Percentiles rank a stretch among this genome's conserved stretches.
phyloP scores from a whole-genome alignment of 2,113 vertebrate genomes.

The Octodon degus region DNA sequence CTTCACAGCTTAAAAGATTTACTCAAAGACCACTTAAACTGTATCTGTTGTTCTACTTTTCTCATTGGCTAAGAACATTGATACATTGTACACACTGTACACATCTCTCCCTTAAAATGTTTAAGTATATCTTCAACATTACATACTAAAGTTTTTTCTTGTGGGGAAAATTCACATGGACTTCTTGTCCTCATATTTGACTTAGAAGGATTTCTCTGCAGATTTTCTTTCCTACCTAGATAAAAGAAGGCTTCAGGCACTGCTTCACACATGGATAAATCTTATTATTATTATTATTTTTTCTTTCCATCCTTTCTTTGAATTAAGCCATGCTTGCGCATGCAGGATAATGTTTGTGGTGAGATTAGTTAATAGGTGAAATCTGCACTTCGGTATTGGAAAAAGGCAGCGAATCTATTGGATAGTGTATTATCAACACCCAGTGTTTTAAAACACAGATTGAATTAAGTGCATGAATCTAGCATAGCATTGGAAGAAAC shows the following conservation, averaged over 20 bases:
- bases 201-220: neutral
- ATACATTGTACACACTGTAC: neutral
- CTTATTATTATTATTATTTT: too few relatives aligned
- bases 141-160: neutral
- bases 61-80: neutral
- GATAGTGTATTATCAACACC: neutral
- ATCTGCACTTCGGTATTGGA: neutral
- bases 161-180: neutral
- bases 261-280: neutral
- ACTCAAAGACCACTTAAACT: neutral
- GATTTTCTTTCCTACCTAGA: neutral
- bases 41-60: conserved; percentile 6
- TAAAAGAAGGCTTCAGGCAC: neutral
- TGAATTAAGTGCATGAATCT: neutral
- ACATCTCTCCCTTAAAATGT: neutral
- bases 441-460: neutral
- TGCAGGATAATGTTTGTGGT: neutral
- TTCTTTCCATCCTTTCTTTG: neutral
- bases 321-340: neutral
- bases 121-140: neutral
- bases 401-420: neutral
- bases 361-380: neutral
- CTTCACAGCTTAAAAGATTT: neutral
- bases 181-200: neutral
- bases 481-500: neutral